Percentiles rank a stretch among this genome's conserved stretches.
phyloP scores from a whole-genome alignment of 2,113 vertebrate genomes.

The Tenebrosternarchus preto region DNA sequence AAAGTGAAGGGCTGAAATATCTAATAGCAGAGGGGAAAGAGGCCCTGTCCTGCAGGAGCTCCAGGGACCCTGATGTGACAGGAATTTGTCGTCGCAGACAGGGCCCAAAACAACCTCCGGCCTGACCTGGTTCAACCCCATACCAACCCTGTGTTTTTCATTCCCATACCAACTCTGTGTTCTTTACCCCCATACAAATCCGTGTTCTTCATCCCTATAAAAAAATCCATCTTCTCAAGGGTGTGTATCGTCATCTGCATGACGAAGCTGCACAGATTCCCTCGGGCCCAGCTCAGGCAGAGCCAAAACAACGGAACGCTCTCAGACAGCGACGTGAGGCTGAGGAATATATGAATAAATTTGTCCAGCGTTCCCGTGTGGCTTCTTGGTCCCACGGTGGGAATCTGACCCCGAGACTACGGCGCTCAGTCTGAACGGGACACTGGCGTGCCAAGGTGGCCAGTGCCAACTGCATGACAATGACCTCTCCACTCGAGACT shows the following conservation, averaged over 20 bases:
- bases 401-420: conserved; percentile 8
- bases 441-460: not conserved
- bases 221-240: not conserved
- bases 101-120: not conserved
- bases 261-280: too few relatives aligned
- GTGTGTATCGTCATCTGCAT: not conserved
- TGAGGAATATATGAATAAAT: not conserved
- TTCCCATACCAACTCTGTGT: too few relatives aligned
- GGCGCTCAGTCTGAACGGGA: conserved; percentile 12
- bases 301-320: not conserved
- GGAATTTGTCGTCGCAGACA: too few relatives aligned
- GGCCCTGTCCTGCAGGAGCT: not conserved
- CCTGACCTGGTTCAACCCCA: not conserved
- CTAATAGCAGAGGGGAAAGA: not conserved
- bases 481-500: conserved; percentile 33
- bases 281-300: too few relatives aligned
- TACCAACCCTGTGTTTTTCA: too few relatives aligned
- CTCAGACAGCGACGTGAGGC: conserved; percentile 9
- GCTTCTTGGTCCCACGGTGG: not conserved
- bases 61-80: not conserved
- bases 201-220: not conserved
- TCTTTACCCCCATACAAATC: too few relatives aligned
- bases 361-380: conserved; percentile 11
- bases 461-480: conserved; percentile 34
- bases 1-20: not conserved